phyloP scores from a whole-genome alignment of 2,113 vertebrate genomes.

The Craseonycteris thonglongyai region DNA sequence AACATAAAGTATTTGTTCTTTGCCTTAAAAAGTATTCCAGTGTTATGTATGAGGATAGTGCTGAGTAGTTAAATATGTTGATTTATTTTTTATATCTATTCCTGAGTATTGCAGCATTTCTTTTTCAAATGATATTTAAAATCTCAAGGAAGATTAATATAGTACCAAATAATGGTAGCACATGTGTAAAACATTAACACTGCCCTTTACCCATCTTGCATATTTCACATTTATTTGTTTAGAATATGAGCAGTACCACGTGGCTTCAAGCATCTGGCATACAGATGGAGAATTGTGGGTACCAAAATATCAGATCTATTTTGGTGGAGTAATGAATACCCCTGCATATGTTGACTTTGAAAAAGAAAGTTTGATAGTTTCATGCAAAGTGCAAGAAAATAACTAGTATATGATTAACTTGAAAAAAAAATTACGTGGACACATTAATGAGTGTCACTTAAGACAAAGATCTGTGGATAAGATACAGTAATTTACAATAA shows the following conservation, averaged over 20 bases:
- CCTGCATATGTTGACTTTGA: conserved; percentile 64
- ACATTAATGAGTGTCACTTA: not conserved
- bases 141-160: conserved; percentile 51
- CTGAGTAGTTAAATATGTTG: not conserved
- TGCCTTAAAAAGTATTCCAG: not conserved
- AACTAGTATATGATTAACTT: not conserved
- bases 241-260: conserved; percentile 61
- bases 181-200: conserved; percentile 55
- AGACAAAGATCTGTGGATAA: not conserved
- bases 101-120: not conserved
- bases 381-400: conserved; percentile 24
- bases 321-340: conserved; percentile 64
- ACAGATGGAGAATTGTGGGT: conserved; percentile 73
- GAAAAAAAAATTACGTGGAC: not conserved
- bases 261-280: conserved; percentile 70
- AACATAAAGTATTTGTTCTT: not conserved
- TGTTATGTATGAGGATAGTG: not conserved
- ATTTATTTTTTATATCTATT: conserved; percentile 13
- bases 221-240: conserved; percentile 65
- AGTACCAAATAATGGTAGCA: conserved; percentile 52
- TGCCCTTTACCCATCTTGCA: conserved; percentile 63
- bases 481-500: not conserved
- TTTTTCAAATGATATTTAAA: conserved; percentile 54
- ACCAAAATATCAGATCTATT: conserved; percentile 75
- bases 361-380: conserved; percentile 54